phyloP scores from a whole-genome alignment of 2,888 invertebrate species.

The Cremastobaeus sp. region DNA sequence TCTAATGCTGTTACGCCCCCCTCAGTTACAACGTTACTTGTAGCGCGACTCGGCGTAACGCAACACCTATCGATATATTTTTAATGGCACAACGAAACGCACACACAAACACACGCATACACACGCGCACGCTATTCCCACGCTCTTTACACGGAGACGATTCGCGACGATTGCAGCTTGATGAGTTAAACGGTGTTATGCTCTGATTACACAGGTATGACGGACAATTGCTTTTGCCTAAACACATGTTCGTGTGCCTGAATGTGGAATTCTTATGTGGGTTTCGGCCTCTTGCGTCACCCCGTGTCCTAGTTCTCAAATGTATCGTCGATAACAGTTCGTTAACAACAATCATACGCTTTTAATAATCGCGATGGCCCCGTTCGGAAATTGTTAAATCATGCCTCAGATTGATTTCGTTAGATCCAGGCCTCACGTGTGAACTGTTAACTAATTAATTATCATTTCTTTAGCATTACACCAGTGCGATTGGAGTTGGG shows the following conservation, averaged over 20 bases:
- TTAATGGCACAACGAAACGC: no score
- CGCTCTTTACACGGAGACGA: no score
- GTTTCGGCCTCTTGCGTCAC: conserved; percentile 34
- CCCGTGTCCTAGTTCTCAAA: conserved; percentile 45
- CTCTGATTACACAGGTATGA: conserved; percentile 38
- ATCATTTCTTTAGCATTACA: background rate
- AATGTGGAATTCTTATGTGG: conserved; percentile 35
- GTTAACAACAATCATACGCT: conserved; percentile 19
- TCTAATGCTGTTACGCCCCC: no score
- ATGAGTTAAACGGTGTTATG: conserved; percentile 47
- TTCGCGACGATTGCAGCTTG: no score
- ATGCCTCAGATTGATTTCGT: conserved; percentile 10
- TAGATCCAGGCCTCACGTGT: background rate
- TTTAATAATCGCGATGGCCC: conserved; percentile 12
- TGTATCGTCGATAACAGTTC: conserved; percentile 13
- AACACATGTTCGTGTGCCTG: conserved; percentile 27
- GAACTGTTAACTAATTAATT: conserved; percentile 9
- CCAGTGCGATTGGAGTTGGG: background rate
- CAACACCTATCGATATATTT: no score
- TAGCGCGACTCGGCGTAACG: no score
- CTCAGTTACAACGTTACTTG: no score
- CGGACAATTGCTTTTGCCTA: conserved; percentile 40
- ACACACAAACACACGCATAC: no score
- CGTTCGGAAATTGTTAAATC: conserved; percentile 17
- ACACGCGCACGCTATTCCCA: no score